These are phyloP conservation scores for Chydorus sphaericus DNA, from an alignment of 2,888 invertebrate species.

Conservation along the genomic window DNA sequence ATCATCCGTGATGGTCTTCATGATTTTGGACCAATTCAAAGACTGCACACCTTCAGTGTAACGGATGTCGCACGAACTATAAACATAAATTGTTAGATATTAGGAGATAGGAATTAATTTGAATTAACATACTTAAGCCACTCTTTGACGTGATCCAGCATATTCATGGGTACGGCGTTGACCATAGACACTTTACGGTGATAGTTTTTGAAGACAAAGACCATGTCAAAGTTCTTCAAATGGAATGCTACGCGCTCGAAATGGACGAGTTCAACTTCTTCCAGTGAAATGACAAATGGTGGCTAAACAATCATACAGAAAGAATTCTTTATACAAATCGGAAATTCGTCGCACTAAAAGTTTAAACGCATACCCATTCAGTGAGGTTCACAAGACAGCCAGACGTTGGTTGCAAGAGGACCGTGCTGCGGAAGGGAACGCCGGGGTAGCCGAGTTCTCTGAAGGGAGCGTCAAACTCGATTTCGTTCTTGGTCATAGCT, in stretches of 20 bases:
- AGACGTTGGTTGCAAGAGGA: slow-evolving; percentile 89
- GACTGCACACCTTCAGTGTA: slow-evolving; percentile 98
- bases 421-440: slow-evolving; percentile 90
- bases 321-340: slow-evolving; percentile 8
- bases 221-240: slow-evolving; percentile 98
- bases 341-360: neutral
- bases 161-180: slow-evolving; percentile 97
- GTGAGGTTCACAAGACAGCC: slow-evolving; percentile 94
- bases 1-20: slow-evolving; percentile 99
- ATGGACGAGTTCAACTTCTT: slow-evolving; percentile 94
- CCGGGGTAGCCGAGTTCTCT: slow-evolving; percentile 95
- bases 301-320: slow-evolving; percentile 40
- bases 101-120: neutral
- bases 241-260: slow-evolving; percentile 98
- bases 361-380: slow-evolving; percentile 55
- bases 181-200: slow-evolving; percentile 86
- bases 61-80: slow-evolving; percentile 85
- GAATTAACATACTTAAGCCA: slow-evolving; percentile 77
- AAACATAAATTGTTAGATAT: slow-evolving; percentile 18
- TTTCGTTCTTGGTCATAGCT: slow-evolving; percentile 84
- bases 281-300: slow-evolving; percentile 93
- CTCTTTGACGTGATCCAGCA: slow-evolving; percentile 98
- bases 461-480: slow-evolving; percentile 98
- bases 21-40: slow-evolving; percentile 97
- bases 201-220: slow-evolving; percentile 98